Evolutionary conservation across 2,113 vertebrate genomes (phyloP).

Genomic region (Gobio gobio): DNA sequence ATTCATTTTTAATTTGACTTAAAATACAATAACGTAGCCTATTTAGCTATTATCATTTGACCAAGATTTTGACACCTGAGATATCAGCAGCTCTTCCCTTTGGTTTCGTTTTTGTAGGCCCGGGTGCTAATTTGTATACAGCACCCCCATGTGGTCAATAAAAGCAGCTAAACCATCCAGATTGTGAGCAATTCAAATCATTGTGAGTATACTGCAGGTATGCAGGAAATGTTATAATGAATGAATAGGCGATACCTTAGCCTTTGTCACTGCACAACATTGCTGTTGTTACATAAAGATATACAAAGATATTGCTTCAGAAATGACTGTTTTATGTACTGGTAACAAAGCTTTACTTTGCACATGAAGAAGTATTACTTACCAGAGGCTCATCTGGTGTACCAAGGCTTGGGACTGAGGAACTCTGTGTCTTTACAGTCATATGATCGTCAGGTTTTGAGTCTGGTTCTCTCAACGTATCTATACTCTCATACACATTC

Average conservation of each 20-base stretch:
- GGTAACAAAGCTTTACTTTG: background rate
- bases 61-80: background rate
- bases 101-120: background rate
- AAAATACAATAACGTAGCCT: too few relatives aligned
- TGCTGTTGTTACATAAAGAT: background rate
- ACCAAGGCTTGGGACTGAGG: background rate
- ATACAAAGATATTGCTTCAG: too few relatives aligned
- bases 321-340: background rate
- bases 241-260: background rate
- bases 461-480: background rate
- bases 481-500: conserved; percentile 33
- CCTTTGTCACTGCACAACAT: background rate
- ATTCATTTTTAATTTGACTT: too few relatives aligned
- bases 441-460: background rate
- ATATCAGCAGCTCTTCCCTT: background rate
- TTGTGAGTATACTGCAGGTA: background rate
- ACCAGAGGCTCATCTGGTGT: background rate
- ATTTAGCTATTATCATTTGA: too few relatives aligned
- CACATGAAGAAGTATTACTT: background rate
- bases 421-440: background rate
- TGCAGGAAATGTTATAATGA: background rate
- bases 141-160: conserved; percentile 24
- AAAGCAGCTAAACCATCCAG: background rate
- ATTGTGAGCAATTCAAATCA: too few relatives aligned
- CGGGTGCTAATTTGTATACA: background rate